Evolutionary conservation across 2,797 vertebrate species (phyloP).

Genomic region (Sphenopsis melanotis): DNA sequence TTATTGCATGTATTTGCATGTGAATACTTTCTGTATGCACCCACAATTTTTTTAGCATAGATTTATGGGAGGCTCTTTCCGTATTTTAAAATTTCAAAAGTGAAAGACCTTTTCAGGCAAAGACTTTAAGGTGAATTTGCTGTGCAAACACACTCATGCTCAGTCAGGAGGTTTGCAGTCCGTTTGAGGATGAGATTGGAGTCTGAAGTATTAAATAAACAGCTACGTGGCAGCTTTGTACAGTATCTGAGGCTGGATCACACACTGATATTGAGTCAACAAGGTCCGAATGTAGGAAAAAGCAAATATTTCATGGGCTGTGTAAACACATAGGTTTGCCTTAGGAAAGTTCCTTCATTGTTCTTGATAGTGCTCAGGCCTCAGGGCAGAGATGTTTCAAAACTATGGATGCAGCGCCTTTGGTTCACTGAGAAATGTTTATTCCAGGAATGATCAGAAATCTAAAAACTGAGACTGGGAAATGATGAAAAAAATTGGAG

Average conservation of each 20-base stretch:
- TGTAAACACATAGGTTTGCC: constrained; percentile 19
- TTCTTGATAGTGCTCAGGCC: neutral
- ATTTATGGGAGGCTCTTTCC: neutral
- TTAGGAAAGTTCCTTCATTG: neutral
- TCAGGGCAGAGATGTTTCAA: neutral
- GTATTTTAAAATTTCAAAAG: neutral
- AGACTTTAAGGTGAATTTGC: neutral
- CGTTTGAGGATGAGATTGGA: constrained; percentile 1
- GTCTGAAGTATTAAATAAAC: constrained; percentile 32
- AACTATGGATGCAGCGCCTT: neutral
- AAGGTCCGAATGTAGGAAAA: neutral
- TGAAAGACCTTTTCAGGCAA: neutral
- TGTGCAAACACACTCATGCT: neutral
- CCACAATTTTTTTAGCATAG: neutral
- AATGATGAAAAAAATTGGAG: neutral
- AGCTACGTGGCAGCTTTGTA: constrained; percentile 22
- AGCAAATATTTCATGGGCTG: constrained; percentile 3
- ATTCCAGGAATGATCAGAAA: neutral
- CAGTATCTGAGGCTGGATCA: neutral
- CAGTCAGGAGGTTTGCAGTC: neutral
- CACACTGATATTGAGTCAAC: constrained; percentile 14
- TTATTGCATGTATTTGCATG: neutral
- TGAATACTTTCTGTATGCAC: neutral
- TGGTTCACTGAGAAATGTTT: neutral
- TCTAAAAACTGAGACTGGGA: neutral